Evolutionary conservation across 2,113 vertebrate species (phyloP).

Genomic region (Chaenogobius annularis): DNA sequence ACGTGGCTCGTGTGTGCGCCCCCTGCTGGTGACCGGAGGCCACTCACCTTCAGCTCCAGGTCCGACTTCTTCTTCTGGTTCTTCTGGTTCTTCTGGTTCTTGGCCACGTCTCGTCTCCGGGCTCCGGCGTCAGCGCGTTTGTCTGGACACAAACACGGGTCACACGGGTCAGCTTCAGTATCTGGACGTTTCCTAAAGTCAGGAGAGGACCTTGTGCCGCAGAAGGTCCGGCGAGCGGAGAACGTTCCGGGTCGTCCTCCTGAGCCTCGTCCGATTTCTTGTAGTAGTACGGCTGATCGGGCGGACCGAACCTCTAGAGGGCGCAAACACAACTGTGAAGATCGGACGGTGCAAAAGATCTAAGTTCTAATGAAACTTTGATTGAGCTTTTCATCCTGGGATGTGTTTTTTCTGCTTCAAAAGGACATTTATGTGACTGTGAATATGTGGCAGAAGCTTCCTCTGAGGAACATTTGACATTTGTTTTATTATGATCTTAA

Average conservation of each 20-base stretch:
- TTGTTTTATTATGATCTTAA: too few species aligned
- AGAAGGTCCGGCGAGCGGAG: neutral
- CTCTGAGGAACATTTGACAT: too few species aligned
- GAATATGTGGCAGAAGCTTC: too few species aligned
- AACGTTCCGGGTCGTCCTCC: conserved; percentile 53
- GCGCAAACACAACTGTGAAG: neutral
- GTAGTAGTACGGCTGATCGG: conserved; percentile 76
- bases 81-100: conserved; percentile 20
- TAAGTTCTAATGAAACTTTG: too few species aligned
- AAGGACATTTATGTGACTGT: too few species aligned
- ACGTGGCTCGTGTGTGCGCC: too few species aligned
- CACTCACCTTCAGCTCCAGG: conserved; percentile 45
- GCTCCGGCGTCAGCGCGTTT: conserved; percentile 4
- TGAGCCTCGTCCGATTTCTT: conserved; percentile 78
- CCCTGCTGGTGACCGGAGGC: too few species aligned
- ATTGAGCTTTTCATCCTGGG: too few species aligned
- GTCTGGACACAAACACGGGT: conserved; percentile 8
- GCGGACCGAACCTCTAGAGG: conserved; percentile 76
- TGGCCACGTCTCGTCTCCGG: conserved; percentile 41
- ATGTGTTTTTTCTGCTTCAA: too few species aligned
- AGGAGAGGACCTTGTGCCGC: conserved; percentile 27
- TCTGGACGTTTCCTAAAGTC: neutral
- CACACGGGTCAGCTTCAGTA: too few species aligned
- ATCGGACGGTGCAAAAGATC: too few species aligned
- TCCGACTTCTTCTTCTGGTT: conserved; percentile 40